Evolutionary conservation across 2,113 vertebrate species (phyloP).

Genomic region (Microcebus jonahi): DNA sequence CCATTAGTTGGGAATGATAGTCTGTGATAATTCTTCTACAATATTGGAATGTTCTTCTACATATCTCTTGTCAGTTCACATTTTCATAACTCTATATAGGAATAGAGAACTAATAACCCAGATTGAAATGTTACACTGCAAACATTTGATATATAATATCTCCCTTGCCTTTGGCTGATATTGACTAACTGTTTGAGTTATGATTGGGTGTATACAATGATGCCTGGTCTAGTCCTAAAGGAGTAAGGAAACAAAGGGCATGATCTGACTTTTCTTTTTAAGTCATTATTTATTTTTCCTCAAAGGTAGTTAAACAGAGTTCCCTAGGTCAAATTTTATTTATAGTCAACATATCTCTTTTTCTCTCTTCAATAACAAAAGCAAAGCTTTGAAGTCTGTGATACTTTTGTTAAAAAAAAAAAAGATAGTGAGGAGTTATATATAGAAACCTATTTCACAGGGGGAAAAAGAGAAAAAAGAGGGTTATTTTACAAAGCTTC

Average conservation of each 20-base stretch:
- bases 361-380: conserved; percentile 29
- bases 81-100: not conserved
- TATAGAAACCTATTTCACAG: conserved; percentile 9
- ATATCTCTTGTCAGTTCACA: not conserved
- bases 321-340: conserved; percentile 46
- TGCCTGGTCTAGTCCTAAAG: not conserved
- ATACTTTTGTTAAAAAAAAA: conserved; percentile 31
- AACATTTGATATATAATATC: not conserved
- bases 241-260: not conserved
- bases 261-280: conserved; percentile 38
- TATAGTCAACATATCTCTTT: conserved; percentile 1
- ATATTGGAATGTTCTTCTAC: not conserved
- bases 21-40: not conserved
- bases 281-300: conserved; percentile 39
- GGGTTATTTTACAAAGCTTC: not conserved
- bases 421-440: not conserved
- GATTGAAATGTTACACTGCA: not conserved
- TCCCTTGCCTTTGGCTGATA: not conserved
- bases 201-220: not conserved
- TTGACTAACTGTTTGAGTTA: not conserved
- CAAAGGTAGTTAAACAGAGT: conserved; percentile 33
- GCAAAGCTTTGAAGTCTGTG: not conserved
- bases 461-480: not conserved
- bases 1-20: not conserved
- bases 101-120: conserved; percentile 3